These are phyloP conservation scores for Macrotis lagotis DNA, from an alignment of 2,113 vertebrate genomes.

Conservation along the genomic window DNA sequence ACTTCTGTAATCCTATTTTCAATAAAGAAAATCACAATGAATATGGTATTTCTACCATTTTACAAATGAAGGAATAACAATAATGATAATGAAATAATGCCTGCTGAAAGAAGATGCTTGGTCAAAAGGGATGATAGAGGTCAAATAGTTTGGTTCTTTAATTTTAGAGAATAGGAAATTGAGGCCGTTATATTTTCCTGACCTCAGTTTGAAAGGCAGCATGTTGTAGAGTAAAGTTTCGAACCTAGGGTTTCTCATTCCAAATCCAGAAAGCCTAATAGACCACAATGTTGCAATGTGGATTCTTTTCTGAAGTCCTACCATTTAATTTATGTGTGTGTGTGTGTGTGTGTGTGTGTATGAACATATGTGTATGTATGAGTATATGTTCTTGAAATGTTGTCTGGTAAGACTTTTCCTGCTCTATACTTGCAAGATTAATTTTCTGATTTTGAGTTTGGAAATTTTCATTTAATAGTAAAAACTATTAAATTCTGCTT, in stretches of 20 bases:
- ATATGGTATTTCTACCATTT: background rate
- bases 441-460: background rate
- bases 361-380: background rate
- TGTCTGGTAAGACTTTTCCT: background rate
- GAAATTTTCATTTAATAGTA: background rate
- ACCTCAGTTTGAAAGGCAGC: background rate
- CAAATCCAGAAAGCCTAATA: background rate
- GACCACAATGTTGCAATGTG: background rate
- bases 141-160: background rate
- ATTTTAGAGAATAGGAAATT: background rate
- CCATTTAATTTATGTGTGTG: no score
- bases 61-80: background rate
- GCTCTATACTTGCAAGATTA: background rate
- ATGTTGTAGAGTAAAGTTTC: background rate
- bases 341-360: no score
- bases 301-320: background rate
- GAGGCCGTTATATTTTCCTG: background rate
- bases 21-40: background rate
- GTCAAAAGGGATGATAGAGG: background rate
- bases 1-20: background rate
- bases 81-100: background rate
- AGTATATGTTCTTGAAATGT: background rate
- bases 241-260: background rate
- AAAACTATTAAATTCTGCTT: background rate
- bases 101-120: background rate